Base-by-base conservation (phyloP, 1,140 invertebrate genomes). In the Cataglyphis hispanica region DNA sequence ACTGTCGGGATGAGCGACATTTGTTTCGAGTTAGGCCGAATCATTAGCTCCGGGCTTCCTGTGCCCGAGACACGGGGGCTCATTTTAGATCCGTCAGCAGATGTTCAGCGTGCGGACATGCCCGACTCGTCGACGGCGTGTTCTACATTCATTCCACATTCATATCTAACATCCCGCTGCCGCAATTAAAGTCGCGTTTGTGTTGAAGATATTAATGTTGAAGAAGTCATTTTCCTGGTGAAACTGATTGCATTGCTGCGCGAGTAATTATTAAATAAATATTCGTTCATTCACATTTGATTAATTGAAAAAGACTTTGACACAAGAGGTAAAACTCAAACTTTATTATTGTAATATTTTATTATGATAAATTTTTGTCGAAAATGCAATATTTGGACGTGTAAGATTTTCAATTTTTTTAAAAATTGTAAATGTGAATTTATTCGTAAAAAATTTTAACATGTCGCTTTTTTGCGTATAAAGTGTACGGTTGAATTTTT, bases 21-120 rank as follows among this genome's bases (percentile, higher is more conserved):
- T 84, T 84, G 81, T 53, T 84, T 84, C 72, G 60, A 63, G 81
- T 84, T 84, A 84, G 69, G 31, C 81, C 43, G 60, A 75, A 84
- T 84, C 72, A 75, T 84, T 84, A 75, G 43, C 60, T 64, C 13
- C 19, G 25, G 7, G 34, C 60, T 76, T 84, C 80, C 80, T 74
- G 22, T 27, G 60, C 70, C 27, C 40, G 64, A 53, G 77, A 67
- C 34, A 16, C 34, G 80, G 34, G 34, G 19, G 34, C 81, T 84
- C 72, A 46, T 84, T 84, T 84, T 84, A 84, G 72, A 84, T 34
- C 70, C 81, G 34, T 64, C 69, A 46, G 61, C 81, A 84, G 81
- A 76, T 76, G 81, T 84, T 84, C 25, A 16, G 37, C 43, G 43
- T 22, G 60, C 43, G 31, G n/a, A 67, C 50, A 43, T 80, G 8